Conservation (phyloP, 2,797 vertebrate genomes). For the Pseudochirops corinnae region DNA sequence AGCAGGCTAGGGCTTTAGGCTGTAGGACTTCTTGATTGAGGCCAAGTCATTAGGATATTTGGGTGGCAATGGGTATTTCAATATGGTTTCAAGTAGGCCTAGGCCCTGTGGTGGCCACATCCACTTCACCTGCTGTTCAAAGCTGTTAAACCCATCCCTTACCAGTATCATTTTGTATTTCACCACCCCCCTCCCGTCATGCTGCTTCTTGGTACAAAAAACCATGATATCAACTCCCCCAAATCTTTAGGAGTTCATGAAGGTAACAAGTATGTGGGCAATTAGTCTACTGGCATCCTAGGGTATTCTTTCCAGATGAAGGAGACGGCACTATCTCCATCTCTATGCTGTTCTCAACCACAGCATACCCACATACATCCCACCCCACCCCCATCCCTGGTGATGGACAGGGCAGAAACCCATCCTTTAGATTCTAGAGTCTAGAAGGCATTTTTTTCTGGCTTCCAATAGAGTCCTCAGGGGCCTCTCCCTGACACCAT, state of each 20-base stretch:
- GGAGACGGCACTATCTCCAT: background rate
- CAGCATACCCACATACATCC: background rate
- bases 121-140: background rate
- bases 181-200: background rate
- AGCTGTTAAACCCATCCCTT: background rate
- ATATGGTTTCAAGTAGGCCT: conserved; percentile 13
- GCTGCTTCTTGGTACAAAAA: background rate
- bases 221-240: background rate
- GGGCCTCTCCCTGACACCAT: background rate
- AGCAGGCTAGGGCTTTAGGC: background rate
- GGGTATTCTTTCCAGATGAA: background rate
- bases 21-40: background rate
- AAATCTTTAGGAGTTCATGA: background rate
- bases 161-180: background rate
- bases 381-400: background rate
- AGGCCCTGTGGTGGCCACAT: background rate
- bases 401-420: background rate
- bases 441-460: background rate
- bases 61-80: background rate
- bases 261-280: background rate
- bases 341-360: background rate
- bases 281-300: background rate
- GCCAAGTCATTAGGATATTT: background rate
- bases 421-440: background rate
- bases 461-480: conserved; percentile 8